Evolutionary conservation across 1,140 invertebrate genomes (phyloP), one percentile per base, ranked within the genome.

Genomic region (Pseudomyrmex sp.): DNA sequence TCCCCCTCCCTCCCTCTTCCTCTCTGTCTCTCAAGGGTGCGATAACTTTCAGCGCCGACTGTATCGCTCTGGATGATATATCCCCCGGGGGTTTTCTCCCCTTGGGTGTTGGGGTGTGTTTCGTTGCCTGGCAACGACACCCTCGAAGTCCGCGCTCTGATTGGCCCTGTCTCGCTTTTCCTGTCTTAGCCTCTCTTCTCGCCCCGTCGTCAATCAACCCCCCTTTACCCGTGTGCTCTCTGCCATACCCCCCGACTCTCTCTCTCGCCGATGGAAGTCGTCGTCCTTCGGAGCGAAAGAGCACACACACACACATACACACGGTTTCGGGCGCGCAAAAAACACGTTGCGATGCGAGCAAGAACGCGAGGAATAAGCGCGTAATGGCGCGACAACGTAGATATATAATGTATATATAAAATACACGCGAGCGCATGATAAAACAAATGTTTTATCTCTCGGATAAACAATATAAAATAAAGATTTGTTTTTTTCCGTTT

Each of bases 111-210:
- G 76, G 85, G 87, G 85, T 88, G 84, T 87, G 86, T 88, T 87
- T 93, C 91, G 94, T 94, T 94, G 93, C 94, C 90, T 88, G 89
- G 94, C 93, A 94, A 94, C 93, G 90, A 93, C 92, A 93, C 93
- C 92, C 91, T 91, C 93, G 89, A 93, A 91, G 91, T 92, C 92
- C 92, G 68, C 66, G 85, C 88, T 89, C 85, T 86, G 89, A 92
- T 91, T 92, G 90, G 91, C 84, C 87, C 90, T 80, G 77, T 89
- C 87, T 84, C 74, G 74, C 82, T 84, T 88, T 85, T 85, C 85
- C 84, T 85, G 85, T 89, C 90, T 91, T 90, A 91, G 89, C 65
- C 84, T 85, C 89, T 84, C 88, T 85, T 86, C 63, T 89, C 83
- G 68, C 75, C 69, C 74, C 83, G 63, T 85, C 85, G 69, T 85